Evolutionary conservation across 1,140 invertebrate species (phyloP), one percentile per base, ranked within the genome.

Genomic region (Drosophila repletoides): DNA sequence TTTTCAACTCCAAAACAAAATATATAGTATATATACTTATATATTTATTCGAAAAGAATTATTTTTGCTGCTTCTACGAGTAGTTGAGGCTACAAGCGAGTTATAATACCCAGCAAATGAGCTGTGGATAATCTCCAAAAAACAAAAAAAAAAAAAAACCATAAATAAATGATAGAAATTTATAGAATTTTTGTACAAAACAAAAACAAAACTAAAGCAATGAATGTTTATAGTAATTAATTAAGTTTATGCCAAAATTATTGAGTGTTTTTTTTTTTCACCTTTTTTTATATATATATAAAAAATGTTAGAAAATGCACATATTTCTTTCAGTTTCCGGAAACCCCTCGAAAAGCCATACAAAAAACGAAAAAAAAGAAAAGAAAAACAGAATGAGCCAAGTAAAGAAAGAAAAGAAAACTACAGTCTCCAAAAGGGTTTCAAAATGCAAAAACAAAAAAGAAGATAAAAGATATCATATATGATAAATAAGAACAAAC

Each of bases 171-270:
- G 24, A 40, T 46, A 45, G 26, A 45, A 56, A 73, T 56, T 70
- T 67, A 26, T 52, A 28, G 36, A 66, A 58, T 64, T 81, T 81
- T 83, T 81, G 76, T 81, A 80, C 67, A 80, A 72, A 81, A 53
- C 52, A 40, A 60, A 46, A 26, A 49, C 5, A 67, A n/a, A 71
- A 26, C n/a, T n/a, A 17, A 14, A 69, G 36, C 17, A 28, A 46
- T 68, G 33, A 83, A 83, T 64, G 70, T 84, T 83, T 60, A 64
- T 63, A 70, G 48, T 79, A 74, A n/a, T n/a, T 19, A 49, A 43
- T 80, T 86, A 76, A 79, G 72, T 84, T 84, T 67, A 77, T 74
- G 75, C 79, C 71, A 79, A 79, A 84, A 75, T 71, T 59, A 43
- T 38, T 51, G 77, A 41, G 66, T 22, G 36, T 66, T 55, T 79